Evolutionary conservation across 1,140 invertebrate genomes (phyloP).

Genomic region (Brachionus asplanchnoidis): DNA sequence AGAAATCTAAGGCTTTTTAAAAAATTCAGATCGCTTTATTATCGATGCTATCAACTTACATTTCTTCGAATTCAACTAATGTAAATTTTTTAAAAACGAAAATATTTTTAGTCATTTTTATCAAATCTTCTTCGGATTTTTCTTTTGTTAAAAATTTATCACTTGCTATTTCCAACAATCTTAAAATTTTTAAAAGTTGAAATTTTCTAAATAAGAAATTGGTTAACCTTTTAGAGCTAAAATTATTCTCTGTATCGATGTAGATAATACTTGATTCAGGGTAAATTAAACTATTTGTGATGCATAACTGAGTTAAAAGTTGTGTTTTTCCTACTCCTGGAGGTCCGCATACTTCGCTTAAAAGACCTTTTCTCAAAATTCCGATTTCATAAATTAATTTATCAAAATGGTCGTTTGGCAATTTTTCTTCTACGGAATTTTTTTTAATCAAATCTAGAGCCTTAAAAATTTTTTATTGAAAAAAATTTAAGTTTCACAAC

Average conservation of each 20-base stretch:
- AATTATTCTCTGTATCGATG: slow-evolving; percentile 25
- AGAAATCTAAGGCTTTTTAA: background rate
- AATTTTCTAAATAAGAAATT: background rate
- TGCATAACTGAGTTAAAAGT: background rate
- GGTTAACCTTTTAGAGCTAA: background rate
- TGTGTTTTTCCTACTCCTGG: slow-evolving; percentile 24
- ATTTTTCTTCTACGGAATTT: background rate
- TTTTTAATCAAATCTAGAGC: background rate
- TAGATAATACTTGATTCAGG: background rate
- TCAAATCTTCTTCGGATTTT: slow-evolving; percentile 1
- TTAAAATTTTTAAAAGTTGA: background rate
- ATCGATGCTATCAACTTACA: background rate
- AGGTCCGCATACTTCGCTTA: slow-evolving; percentile 3
- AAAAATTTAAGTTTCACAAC: background rate
- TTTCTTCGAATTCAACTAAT: background rate
- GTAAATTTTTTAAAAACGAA: background rate
- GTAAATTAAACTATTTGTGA: background rate
- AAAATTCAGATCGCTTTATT: background rate
- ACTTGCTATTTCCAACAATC: background rate
- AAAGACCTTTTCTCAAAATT: background rate
- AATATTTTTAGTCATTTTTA: slow-evolving; percentile 5
- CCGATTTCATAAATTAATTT: background rate
- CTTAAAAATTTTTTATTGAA: background rate
- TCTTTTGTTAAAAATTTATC: background rate
- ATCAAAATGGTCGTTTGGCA: background rate